Percentiles rank a stretch among this genome's conserved stretches.
These are phyloP conservation scores for Brotula barbata DNA, from an alignment of 2,797 vertebrate species.

Conservation along the genomic window DNA sequence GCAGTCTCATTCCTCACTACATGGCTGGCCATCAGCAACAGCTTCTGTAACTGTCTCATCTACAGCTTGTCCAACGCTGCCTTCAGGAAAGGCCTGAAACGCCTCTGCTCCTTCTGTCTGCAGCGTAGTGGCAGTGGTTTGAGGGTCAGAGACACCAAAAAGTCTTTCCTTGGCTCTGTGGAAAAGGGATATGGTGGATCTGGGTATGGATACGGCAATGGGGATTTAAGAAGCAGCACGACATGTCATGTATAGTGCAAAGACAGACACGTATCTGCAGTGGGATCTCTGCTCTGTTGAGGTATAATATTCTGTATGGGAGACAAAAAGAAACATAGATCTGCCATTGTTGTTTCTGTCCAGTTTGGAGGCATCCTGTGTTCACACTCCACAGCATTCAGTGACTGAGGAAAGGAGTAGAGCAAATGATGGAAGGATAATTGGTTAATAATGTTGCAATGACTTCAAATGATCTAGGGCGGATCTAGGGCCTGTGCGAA, in stretches of 20 bases:
- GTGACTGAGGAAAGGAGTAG: constrained; percentile 25
- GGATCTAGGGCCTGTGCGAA: constrained; percentile 11
- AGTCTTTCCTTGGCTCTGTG: constrained; percentile 77
- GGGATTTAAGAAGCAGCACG: constrained; percentile 66
- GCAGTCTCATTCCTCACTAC: constrained; percentile 94
- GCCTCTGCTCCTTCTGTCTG: constrained; percentile 90
- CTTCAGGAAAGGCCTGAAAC: constrained; percentile 95
- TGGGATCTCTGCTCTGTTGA: constrained; percentile 39
- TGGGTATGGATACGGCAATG: constrained; percentile 57
- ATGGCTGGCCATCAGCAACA: constrained; percentile 99
- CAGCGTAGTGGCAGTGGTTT: constrained; percentile 73
- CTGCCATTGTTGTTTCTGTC: constrained; percentile 40
- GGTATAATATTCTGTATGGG: constrained; percentile 33
- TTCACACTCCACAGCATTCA: constrained; percentile 42
- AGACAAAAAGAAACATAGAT: constrained; percentile 33
- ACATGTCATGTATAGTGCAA: constrained; percentile 76
- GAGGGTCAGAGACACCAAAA: constrained; percentile 77
- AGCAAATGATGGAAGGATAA: constrained; percentile 27
- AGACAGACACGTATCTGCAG: constrained; percentile 28
- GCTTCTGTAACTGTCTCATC: constrained; percentile 99
- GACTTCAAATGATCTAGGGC: constrained; percentile 27
- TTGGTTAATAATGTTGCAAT: constrained; percentile 10
- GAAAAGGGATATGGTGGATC: constrained; percentile 69
- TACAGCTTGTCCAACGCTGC: constrained; percentile 98
- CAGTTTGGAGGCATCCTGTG: constrained; percentile 39